These are phyloP conservation scores for Drosophila subpulchrella DNA, from an alignment of 1,140 invertebrate species.

Conservation along the genomic window DNA sequence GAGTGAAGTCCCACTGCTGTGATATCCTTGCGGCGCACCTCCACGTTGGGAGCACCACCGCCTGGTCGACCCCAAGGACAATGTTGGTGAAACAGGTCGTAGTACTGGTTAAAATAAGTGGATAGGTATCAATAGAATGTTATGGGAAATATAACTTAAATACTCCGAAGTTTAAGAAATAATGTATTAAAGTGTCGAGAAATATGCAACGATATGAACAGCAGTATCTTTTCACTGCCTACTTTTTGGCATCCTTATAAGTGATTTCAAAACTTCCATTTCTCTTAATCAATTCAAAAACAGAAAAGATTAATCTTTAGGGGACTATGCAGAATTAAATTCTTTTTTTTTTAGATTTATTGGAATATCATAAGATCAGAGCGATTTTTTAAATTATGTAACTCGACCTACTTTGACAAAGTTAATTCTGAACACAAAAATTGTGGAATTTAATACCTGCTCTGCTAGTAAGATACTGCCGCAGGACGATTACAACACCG, in stretches of 20 bases:
- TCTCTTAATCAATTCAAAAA: too few species aligned
- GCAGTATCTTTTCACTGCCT: too few species aligned
- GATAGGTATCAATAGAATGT: too few species aligned
- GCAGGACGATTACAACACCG: conserved; percentile 40
- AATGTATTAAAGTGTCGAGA: too few species aligned
- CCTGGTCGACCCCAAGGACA: conserved; percentile 85
- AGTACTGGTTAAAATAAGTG: conserved; percentile 68
- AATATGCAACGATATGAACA: neutral
- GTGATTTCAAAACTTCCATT: too few species aligned
- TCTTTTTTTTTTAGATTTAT: too few species aligned
- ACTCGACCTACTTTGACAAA: neutral
- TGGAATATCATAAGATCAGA: too few species aligned
- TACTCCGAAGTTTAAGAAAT: neutral
- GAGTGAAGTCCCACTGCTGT: conserved; percentile 85
- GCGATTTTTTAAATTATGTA: too few species aligned
- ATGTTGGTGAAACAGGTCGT: conserved; percentile 84
- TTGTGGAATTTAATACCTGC: conserved; percentile 13
- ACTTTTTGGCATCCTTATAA: neutral
- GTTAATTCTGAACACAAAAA: neutral
- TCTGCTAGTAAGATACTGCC: conserved; percentile 27
- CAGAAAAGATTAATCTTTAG: too few species aligned
- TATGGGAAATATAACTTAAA: neutral
- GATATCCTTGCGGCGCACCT: conserved; percentile 85
- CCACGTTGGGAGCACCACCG: conserved; percentile 83
- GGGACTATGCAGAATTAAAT: too few species aligned